Conservation (phyloP, 2,797 vertebrate genomes). For the Pseudochromis fuscus region DNA sequence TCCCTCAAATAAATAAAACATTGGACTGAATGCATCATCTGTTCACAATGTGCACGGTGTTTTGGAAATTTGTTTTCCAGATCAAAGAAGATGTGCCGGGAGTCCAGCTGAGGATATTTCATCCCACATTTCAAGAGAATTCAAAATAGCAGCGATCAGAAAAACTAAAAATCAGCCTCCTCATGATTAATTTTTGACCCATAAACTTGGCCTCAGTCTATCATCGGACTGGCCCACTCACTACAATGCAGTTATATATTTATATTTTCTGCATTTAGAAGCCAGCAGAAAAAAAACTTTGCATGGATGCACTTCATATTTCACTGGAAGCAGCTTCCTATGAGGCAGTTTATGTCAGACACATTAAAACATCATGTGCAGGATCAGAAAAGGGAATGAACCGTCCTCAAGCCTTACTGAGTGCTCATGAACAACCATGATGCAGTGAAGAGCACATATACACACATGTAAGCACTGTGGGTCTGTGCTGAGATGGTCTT, state of each 20-base stretch:
- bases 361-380: conserved; percentile 39
- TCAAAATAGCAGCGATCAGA: not conserved
- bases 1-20: conserved; percentile 44
- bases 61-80: conserved; percentile 24
- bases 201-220: conserved; percentile 23
- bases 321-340: conserved; percentile 29
- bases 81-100: not conserved
- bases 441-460: not conserved
- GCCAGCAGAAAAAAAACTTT: not conserved
- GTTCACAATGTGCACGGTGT: conserved; percentile 19
- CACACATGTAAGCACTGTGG: not conserved
- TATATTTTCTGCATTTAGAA: conserved; percentile 13
- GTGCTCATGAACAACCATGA: conserved; percentile 30
- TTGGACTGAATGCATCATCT: conserved; percentile 23
- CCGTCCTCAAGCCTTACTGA: conserved; percentile 42
- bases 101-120: not conserved
- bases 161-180: not conserved
- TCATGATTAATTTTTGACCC: conserved; percentile 39
- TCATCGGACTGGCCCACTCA: conserved; percentile 11
- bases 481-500: too few species aligned
- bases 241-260: conserved; percentile 13
- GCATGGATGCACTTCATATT: conserved; percentile 40
- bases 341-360: conserved; percentile 48
- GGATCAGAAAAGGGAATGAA: conserved; percentile 35
- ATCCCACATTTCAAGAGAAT: not conserved